Base-by-base conservation (phyloP, 2,888 invertebrate species). In the Orthosia incerta region DNA sequence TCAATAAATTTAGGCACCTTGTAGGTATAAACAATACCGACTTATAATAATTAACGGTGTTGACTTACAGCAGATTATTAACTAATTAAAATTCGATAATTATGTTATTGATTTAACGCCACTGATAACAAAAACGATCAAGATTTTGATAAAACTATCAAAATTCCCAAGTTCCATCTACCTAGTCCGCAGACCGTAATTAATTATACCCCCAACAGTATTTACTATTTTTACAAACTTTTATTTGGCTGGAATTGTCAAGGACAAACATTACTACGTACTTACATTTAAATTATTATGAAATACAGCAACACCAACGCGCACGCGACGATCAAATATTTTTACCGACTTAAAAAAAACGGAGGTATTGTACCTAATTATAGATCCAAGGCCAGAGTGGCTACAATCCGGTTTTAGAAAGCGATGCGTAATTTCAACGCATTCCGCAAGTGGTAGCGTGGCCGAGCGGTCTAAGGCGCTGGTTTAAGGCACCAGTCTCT, bases 401-500 rank as follows among this genome's bases (percentile, higher is more conserved):
- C 0, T 5, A 61, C 12, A 45, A 20, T 53, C 15, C 0, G 16
- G 9, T 11, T 20, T 7, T 39, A 53, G 61, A 46, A 62, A 23
- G 0, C 3, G 0, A 63, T 56, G 1, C 0, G 23, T 71, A 82
- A 83, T 87, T 87, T 87, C 85, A 0, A 2, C 55, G 0, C 0
- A 0, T 0, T 0, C 0, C 0, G 0, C 13, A 77, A 78, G 64
- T 64, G 97, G 97, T 97, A 98, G 97, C 97, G 97, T 98, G 98
- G 98, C 98, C 98, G 98, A 98, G 98, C 97, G 98, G 98, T 98
- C 97, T 97, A 98, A 98, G 98, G 98, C 98, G 98, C 98, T 98
- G 98, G 98, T 98, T 98, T 98, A 98, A 98, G 98, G 98, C 98
- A 98, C 98, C 98, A 98, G 98, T 98, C 98, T 98, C 97, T 97